A percentile compares a stretch with the other conserved stretches of the same genome.
Conservation (phyloP, 2,888 invertebrate genomes). For the Anagyrus pseudococci region DNA sequence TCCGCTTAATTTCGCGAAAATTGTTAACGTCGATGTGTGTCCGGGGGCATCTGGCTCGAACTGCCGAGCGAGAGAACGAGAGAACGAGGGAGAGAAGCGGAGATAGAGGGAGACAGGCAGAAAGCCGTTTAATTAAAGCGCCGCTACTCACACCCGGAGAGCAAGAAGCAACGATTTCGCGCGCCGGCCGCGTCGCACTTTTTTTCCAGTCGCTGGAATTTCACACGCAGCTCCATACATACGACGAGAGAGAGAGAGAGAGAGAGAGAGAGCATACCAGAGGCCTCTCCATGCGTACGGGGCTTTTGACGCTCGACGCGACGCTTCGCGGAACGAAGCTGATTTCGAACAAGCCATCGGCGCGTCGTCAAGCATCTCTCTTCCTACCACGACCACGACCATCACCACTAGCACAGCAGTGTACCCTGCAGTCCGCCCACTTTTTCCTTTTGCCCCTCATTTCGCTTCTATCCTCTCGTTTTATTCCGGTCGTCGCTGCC, state of each 20-base stretch:
- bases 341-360: slow-evolving; percentile 40
- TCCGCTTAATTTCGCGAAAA: slow-evolving; percentile 27
- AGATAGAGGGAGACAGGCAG: not conserved
- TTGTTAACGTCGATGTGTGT: slow-evolving; percentile 6
- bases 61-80: too few relatives aligned
- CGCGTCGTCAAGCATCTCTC: slow-evolving; percentile 36
- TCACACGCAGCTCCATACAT: slow-evolving; percentile 32
- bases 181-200: slow-evolving; percentile 30
- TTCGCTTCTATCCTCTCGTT: slow-evolving; percentile 34
- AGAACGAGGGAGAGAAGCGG: too few relatives aligned
- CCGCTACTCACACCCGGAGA: slow-evolving; percentile 17
- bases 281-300: not conserved
- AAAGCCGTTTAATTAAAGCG: slow-evolving; percentile 34
- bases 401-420: too few relatives aligned
- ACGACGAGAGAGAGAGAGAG: slow-evolving; percentile 2
- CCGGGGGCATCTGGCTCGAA: not conserved
- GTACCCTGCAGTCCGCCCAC: too few relatives aligned
- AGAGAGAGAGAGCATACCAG: not conserved
- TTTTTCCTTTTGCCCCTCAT: slow-evolving; percentile 32
- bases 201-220: slow-evolving; percentile 36
- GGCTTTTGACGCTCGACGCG: slow-evolving; percentile 23
- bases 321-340: slow-evolving; percentile 36
- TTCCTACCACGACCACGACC: slow-evolving; percentile 2
- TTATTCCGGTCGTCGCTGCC: slow-evolving; percentile 20
- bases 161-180: slow-evolving; percentile 37